These are phyloP conservation scores for Podilymbus podiceps DNA, from an alignment of 2,113 vertebrate species.

Conservation along the genomic window DNA sequence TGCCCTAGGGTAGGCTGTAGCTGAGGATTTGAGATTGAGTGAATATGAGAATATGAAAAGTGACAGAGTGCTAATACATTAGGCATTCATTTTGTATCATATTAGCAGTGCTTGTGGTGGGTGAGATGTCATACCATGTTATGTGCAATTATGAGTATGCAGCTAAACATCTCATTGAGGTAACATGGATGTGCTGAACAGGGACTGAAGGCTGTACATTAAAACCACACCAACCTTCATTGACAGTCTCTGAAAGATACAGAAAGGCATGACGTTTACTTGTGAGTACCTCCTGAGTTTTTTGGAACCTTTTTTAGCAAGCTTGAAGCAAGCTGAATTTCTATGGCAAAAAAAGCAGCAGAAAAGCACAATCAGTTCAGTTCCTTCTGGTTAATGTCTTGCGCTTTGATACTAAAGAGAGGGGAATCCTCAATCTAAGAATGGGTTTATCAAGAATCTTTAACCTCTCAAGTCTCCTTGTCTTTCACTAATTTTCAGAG, in stretches of 20 bases:
- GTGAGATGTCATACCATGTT: slow-evolving; percentile 33
- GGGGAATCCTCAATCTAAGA: background rate
- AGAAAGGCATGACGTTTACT: background rate
- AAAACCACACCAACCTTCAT: background rate
- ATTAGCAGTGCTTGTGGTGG: slow-evolving; percentile 45
- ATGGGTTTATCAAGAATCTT: background rate
- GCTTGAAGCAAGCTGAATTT: background rate
- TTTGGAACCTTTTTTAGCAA: background rate
- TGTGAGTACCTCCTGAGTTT: background rate
- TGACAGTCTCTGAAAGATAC: background rate
- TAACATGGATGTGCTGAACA: background rate
- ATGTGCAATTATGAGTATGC: background rate
- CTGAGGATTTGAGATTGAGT: background rate
- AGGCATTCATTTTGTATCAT: slow-evolving; percentile 42
- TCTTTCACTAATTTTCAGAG: background rate
- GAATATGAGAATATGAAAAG: slow-evolving; percentile 13
- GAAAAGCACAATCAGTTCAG: background rate
- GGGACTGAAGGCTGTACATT: background rate
- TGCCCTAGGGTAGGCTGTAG: slow-evolving; percentile 14
- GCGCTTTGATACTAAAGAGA: background rate
- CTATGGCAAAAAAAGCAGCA: background rate
- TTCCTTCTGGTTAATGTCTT: background rate
- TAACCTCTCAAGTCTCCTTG: background rate
- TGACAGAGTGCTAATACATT: slow-evolving; percentile 61
- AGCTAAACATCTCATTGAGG: background rate